Evolutionary conservation across 2,797 vertebrate genomes (phyloP), one percentile per base, ranked within the genome.

Genomic region (Anguilla obscura): DNA sequence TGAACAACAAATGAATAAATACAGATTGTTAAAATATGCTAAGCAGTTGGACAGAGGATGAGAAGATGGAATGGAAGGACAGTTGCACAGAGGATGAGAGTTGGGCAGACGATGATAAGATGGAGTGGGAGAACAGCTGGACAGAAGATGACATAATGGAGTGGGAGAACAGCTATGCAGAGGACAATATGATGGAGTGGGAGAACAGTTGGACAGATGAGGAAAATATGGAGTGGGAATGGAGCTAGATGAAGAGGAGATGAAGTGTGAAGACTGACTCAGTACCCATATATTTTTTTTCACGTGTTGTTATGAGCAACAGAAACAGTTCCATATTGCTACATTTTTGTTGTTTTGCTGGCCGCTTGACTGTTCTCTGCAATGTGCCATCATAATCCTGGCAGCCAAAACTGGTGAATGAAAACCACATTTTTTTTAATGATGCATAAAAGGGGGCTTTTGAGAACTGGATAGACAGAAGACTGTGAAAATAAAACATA

Each of bases 51-150:
- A 79, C 36, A 79, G 16, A 79, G 74, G 36, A 79, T 79, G 74
- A 79, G 74, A 79, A 79, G 74, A 79, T 79, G 74, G 33, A 79
- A 40, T 79, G 74, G 74, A 33, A 79, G 74, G 36, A 79, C 36
- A 45, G 36, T 45, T 79, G 74, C 1, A 79, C 14, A 40, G 33
- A 79, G 6, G 7, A 9, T 74, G 71, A 33, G 30, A 74, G 71
- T 36, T 36, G 27, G 71, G 8, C 71, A 74, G 71, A 33, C 1
- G 12, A 79, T 79, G 74, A 79, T 18, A 45, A 40, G 74, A 79
- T 79, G 74, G 33, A 79, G 16, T 40, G 74, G 74, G 74, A 40
- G 16, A 45, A 45, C 3, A 79, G 74, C 33, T 79, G 74, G 74
- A 45, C 33, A 79, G 74, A 18, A 21, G 33, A 40, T 1, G 21